phyloP scores from a whole-genome alignment of 2,113 vertebrate species.

The Pampusana beccarii region DNA sequence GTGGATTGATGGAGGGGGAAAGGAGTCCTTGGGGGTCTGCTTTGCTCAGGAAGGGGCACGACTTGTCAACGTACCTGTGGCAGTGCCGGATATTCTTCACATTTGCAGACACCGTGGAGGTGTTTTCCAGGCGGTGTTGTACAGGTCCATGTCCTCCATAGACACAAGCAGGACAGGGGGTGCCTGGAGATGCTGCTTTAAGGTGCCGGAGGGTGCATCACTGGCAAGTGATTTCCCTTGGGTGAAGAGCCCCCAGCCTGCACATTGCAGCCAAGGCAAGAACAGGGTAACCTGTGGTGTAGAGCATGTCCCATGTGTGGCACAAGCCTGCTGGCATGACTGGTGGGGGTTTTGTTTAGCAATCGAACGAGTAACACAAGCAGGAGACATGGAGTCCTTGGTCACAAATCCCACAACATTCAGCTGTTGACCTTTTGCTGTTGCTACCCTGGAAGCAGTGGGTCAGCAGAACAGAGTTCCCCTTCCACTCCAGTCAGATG shows the following conservation, averaged over 20 bases:
- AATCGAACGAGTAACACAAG: not conserved
- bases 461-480: not conserved
- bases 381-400: not conserved
- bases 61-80: accelerated
- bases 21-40: not conserved
- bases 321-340: not conserved
- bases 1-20: not conserved
- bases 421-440: not conserved
- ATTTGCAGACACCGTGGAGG: not conserved
- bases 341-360: not conserved
- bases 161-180: not conserved
- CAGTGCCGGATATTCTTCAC: accelerated
- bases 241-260: not conserved
- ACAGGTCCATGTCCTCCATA: not conserved
- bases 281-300: not conserved
- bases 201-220: not conserved
- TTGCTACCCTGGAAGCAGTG: not conserved
- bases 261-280: not conserved
- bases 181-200: not conserved
- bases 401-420: not conserved
- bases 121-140: not conserved
- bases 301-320: not conserved
- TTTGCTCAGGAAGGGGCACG: not conserved
- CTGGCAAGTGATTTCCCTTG: not conserved
- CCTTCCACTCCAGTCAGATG: not conserved